Base-by-base conservation (phyloP, 2,797 vertebrate species). In the Philypnodon macrostomus region DNA sequence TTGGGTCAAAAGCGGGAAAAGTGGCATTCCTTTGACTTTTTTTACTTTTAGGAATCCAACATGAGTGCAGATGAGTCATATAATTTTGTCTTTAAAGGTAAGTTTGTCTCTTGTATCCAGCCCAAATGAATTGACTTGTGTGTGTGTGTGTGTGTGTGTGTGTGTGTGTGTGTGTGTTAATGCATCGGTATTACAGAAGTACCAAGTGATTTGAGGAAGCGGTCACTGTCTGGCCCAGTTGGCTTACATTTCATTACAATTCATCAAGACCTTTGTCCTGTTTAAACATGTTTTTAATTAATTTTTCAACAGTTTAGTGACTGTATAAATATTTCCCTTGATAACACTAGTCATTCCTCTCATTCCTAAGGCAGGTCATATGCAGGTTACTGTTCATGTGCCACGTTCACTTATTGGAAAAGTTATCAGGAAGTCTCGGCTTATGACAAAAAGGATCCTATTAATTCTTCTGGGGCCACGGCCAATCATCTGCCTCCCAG, bases 81-180 rank as follows among this genome's bases (percentile, higher is more conserved):
- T 74, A 91, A 91, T 75, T 91, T 91, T 80, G 90, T 91, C 58
- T 91, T 90, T 60, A 91, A 91, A 85, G 90, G 90, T 91, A 68
- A 89, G 89, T 70, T 69, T 59, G n/a, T n/a, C n/a, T n/a, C n/a
- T n/a, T n/a, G n/a, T n/a, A n/a, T n/a, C n/a, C n/a, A n/a, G n/a
- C n/a, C n/a, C n/a, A n/a, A n/a, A n/a, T n/a, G n/a, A n/a, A n/a
- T n/a, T n/a, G n/a, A n/a, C n/a, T n/a, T n/a, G n/a, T n/a, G n/a
- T n/a, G n/a, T n/a, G n/a, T n/a, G n/a, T n/a, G n/a, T n/a, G n/a
- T n/a, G n/a, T n/a, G n/a, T n/a, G n/a, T n/a, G n/a, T n/a, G n/a
- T n/a, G n/a, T n/a, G n/a, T n/a, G n/a, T n/a, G n/a, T n/a, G n/a
- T 29, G 4, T 33, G 18, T 17, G 0, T 17, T 13, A 1, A 33